phyloP scores from a whole-genome alignment of 2,888 invertebrate genomes.

The Eretmocerus hayati region DNA sequence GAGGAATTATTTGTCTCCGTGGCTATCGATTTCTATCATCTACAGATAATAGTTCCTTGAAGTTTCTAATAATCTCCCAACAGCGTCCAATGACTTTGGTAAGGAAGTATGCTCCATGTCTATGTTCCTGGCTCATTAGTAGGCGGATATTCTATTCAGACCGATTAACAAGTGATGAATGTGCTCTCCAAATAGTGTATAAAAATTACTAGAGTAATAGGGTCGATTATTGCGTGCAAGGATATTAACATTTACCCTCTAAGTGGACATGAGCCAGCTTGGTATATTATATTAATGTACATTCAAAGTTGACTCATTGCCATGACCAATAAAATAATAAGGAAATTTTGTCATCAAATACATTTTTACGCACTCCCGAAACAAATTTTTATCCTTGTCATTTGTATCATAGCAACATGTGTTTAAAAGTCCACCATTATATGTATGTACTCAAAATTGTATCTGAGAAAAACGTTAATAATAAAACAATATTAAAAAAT shows the following conservation, averaged over 20 bases:
- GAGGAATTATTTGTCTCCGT: conserved; percentile 17
- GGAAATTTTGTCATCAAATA: conserved; percentile 43
- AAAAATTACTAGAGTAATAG: conserved; percentile 42
- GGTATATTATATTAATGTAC: conserved; percentile 48
- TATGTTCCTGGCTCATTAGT: conserved; percentile 31
- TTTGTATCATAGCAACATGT: conserved; percentile 45
- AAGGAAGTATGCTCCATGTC: conserved; percentile 26
- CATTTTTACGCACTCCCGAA: conserved; percentile 43
- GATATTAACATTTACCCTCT: conserved; percentile 38
- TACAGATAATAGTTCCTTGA: too few species aligned
- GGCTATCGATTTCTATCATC: too few species aligned
- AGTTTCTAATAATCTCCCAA: too few species aligned
- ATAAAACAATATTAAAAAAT: conserved; percentile 39
- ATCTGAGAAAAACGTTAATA: conserved; percentile 45
- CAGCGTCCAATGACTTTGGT: conserved; percentile 2
- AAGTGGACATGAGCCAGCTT: conserved; percentile 40
- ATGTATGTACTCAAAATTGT: conserved; percentile 47
- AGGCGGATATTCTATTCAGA: conserved; percentile 22
- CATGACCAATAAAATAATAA: conserved; percentile 43
- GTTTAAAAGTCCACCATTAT: conserved; percentile 45
- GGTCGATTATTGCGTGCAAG: conserved; percentile 40
- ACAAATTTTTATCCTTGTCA: conserved; percentile 46
- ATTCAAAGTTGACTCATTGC: conserved; percentile 41
- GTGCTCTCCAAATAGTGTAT: conserved; percentile 41
- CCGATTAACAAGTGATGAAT: conserved; percentile 32